phyloP scores from a whole-genome alignment of 2,888 invertebrate species.

The Scaptomyza parva region DNA sequence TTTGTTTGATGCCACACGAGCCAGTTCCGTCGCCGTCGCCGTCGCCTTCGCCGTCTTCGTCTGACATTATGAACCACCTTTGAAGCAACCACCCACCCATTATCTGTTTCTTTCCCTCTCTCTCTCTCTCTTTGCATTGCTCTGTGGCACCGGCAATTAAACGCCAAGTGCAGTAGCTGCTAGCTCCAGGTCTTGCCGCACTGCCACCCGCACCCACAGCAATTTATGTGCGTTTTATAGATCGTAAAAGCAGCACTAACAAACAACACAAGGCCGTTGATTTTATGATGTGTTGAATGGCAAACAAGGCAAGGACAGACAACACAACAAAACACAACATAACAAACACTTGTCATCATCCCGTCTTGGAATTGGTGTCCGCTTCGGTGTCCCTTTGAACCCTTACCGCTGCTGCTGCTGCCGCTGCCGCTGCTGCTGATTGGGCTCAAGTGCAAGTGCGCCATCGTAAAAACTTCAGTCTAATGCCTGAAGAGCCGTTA shows the following conservation, averaged over 20 bases:
- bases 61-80: conserved; percentile 49
- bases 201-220: conserved; percentile 51
- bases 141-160: conserved; percentile 64
- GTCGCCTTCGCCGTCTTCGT: conserved; percentile 26
- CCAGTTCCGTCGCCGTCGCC: conserved; percentile 22
- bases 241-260: conserved; percentile 76
- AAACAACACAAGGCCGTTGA: conserved; percentile 65
- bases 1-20: conserved; percentile 59
- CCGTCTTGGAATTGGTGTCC: conserved; percentile 9
- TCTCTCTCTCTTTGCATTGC: conserved; percentile 21
- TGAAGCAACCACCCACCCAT: conserved; percentile 26
- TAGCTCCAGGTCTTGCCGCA: no score
- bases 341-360: conserved; percentile 58
- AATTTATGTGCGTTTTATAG: conserved; percentile 79
- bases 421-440: conserved; percentile 50
- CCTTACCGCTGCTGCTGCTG: conserved; percentile 31
- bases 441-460: conserved; percentile 69
- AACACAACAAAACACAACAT: neutral
- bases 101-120: neutral
- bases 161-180: conserved; percentile 57
- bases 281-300: conserved; percentile 80
- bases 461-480: conserved; percentile 73
- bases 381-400: conserved; percentile 39
- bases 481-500: conserved; percentile 74
- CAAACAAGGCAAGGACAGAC: conserved; percentile 22